These are phyloP conservation scores for Chaetops frenatus DNA, from an alignment of 2,113 vertebrate species.

Conservation along the genomic window DNA sequence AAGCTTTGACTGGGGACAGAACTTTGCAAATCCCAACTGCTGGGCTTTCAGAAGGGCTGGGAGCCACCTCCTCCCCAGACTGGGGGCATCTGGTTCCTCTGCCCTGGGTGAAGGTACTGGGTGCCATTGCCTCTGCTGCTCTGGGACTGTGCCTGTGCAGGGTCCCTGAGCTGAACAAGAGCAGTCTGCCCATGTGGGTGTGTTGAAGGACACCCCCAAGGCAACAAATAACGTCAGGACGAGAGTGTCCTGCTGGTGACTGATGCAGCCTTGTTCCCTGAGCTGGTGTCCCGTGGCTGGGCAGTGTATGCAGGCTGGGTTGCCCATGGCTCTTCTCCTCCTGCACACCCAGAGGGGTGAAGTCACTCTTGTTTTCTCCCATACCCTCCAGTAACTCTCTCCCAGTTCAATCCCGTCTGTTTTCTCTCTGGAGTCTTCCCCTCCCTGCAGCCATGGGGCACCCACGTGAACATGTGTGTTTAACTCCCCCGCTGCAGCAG, in stretches of 20 bases:
- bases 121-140: neutral
- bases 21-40: neutral
- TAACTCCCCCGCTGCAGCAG: neutral
- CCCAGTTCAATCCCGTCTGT: neutral
- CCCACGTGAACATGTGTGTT: neutral
- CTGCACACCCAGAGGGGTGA: neutral
- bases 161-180: neutral
- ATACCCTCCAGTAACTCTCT: neutral
- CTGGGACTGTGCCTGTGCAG: neutral
- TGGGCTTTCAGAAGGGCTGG: neutral
- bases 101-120: neutral
- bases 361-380: neutral
- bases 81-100: neutral
- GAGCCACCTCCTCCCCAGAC: neutral
- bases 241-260: fast-evolving
- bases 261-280: fast-evolving
- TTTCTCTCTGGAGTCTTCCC: neutral
- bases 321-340: neutral
- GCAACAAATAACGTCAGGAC: neutral
- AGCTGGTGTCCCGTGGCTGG: neutral
- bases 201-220: neutral
- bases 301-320: neutral
- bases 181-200: neutral
- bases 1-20: neutral
- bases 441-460: neutral